phyloP scores from a whole-genome alignment of 2,888 invertebrate genomes.

The Eudemis profundana region DNA sequence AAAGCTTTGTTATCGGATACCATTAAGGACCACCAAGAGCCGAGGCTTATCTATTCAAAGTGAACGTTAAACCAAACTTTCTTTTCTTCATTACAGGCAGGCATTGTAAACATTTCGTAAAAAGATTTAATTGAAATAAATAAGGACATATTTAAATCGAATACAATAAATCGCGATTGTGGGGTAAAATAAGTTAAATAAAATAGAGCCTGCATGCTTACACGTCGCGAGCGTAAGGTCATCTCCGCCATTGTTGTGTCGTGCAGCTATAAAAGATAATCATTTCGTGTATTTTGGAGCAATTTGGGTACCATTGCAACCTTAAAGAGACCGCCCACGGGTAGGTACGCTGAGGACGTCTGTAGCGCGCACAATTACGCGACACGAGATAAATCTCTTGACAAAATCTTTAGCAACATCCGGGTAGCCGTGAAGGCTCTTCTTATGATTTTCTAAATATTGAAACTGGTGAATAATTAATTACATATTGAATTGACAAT shows the following conservation, averaged over 20 bases:
- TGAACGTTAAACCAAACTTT: conserved; percentile 48
- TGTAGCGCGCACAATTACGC: conserved; percentile 36
- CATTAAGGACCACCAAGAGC: conserved; percentile 65
- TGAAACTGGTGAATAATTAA: neutral
- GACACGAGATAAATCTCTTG: conserved; percentile 15
- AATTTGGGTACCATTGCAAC: conserved; percentile 60
- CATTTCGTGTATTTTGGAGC: conserved; percentile 78
- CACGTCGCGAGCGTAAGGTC: conserved; percentile 72
- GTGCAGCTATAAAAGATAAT: conserved; percentile 76
- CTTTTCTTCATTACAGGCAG: conserved; percentile 13
- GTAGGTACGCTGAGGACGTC: conserved; percentile 43
- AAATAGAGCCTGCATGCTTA: conserved; percentile 62
- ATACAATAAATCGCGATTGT: conserved; percentile 40
- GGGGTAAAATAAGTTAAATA: conserved; percentile 55
- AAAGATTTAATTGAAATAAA: neutral
- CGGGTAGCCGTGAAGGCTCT: conserved; percentile 23
- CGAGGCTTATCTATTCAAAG: conserved; percentile 48
- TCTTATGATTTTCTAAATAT: neutral
- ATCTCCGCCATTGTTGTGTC: conserved; percentile 77
- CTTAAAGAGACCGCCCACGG: conserved; percentile 65
- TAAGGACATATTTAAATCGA: conserved; percentile 22
- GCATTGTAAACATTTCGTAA: neutral
- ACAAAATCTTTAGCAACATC: conserved; percentile 33
- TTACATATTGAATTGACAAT: no score
- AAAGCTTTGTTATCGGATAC: conserved; percentile 57